Evolutionary conservation across 2,113 vertebrate genomes (phyloP), one percentile per base, ranked within the genome.

Genomic region (Bos taurus): DNA sequence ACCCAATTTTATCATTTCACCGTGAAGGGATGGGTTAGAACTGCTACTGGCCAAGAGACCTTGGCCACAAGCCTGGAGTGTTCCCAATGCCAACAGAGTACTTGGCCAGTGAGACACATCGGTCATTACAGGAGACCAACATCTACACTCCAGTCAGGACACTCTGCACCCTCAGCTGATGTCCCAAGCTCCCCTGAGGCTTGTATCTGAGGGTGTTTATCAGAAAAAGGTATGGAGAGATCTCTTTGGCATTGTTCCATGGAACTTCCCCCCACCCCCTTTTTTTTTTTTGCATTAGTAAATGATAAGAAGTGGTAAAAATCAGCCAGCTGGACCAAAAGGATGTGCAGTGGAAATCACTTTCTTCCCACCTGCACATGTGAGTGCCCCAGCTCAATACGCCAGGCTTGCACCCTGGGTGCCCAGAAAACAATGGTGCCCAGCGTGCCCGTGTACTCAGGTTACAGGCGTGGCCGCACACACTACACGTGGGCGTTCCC

Each of bases 211-310:
- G 16, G 7, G 28, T 17, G 9, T 57, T 87, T 64, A 28, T 60
- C 60, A 71, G 67, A 64, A 82, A 87, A 26, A 83, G 40, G 13
- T 5, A 46, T 28, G 5, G 33, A 16, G 48, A 52, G 33, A 57
- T 64, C 33, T 52, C 48, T 57, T 83, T 26, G 9, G 57, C 62
- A 87, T 94, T 82, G 82, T 77, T 43, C 71, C 40, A 23, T 60
- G 40, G 90, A 84, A 95, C 6, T 26, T 7, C 26, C 71, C 46
- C 36, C 54, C n/a, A 2, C 40, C 11, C 10, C 0, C 5, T 17
- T 86, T 85, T 81, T 57, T 67, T 60, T 60, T 82, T 77, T 67
- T 71, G n/a, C 28, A 81, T 91, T 86, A 87, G 56, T 57, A 93
- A 91, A 60, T 60, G 46, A 52, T 3, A 67, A 88, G 5, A 57